Evolutionary conservation across 2,113 vertebrate species (phyloP).

Genomic region (Callospermophilus lateralis): DNA sequence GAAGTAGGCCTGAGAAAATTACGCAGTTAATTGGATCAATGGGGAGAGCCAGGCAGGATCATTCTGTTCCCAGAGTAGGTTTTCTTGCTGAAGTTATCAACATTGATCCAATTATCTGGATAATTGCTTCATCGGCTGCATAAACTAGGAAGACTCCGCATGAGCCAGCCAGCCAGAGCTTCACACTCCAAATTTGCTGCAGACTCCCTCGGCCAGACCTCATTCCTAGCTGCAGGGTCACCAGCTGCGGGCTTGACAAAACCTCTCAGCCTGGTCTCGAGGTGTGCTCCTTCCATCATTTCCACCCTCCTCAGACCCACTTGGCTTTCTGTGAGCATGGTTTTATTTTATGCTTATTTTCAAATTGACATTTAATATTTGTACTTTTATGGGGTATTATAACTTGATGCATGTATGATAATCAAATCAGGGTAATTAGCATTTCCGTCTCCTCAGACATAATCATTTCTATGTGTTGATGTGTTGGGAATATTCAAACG

Average conservation of each 20-base stretch:
- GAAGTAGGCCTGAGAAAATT: slow-evolving; percentile 61
- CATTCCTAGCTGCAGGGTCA: background rate
- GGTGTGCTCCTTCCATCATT: background rate
- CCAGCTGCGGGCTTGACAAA: background rate
- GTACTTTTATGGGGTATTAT: background rate
- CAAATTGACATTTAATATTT: background rate
- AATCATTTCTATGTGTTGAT: background rate
- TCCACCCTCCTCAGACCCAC: background rate
- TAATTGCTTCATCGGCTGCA: slow-evolving; percentile 69
- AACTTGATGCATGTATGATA: background rate
- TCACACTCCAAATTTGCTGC: background rate
- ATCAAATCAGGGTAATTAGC: background rate
- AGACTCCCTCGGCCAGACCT: background rate
- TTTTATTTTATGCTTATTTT: background rate
- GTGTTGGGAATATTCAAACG: background rate
- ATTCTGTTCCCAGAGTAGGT: slow-evolving; percentile 65
- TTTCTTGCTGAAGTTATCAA: slow-evolving; percentile 75
- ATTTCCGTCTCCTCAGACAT: background rate
- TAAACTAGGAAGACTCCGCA: slow-evolving; percentile 42
- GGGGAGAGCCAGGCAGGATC: slow-evolving; percentile 44
- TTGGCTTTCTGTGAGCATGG: background rate
- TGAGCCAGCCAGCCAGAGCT: background rate
- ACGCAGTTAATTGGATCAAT: slow-evolving; percentile 72
- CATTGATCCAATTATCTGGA: slow-evolving; percentile 79
- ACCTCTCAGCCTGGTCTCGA: background rate